These are phyloP conservation scores for Sabellastarte sp. DNA, from an alignment of 2,888 invertebrate genomes.

Conservation along the genomic window DNA sequence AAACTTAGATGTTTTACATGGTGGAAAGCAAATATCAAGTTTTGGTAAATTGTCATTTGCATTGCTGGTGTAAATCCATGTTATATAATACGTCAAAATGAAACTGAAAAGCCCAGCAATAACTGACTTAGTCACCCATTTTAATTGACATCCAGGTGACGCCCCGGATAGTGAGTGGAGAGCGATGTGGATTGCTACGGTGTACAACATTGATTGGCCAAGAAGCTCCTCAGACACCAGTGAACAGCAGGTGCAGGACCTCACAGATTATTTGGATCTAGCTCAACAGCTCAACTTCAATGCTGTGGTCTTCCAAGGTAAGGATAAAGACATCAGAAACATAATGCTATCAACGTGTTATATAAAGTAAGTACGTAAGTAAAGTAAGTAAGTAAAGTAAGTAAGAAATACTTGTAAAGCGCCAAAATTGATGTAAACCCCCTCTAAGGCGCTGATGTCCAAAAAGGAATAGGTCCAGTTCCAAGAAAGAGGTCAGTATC, in stretches of 20 bases:
- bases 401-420: no score
- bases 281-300: conserved; percentile 41
- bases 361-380: no score
- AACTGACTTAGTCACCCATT: neutral
- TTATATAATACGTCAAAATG: no score
- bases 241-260: conserved; percentile 29
- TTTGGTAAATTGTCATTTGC: neutral
- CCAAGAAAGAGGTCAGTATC: no score
- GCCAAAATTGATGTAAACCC: no score
- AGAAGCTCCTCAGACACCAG: conserved; percentile 30
- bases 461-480: no score
- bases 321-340: no score
- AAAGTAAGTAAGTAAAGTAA: no score
- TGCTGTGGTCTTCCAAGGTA: conserved; percentile 25
- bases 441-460: no score
- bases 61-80: no score
- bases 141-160: conserved; percentile 4
- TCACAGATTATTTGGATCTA: conserved; percentile 28
- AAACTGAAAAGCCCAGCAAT: neutral
- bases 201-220: conserved; percentile 53
- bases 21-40: neutral
- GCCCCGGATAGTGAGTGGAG: conserved; percentile 41
- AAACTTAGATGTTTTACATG: neutral
- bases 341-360: no score
- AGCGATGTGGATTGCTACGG: conserved; percentile 50